Evolutionary conservation across 2,888 invertebrate genomes (phyloP).

Genomic region (Athripsodes cinereus): DNA sequence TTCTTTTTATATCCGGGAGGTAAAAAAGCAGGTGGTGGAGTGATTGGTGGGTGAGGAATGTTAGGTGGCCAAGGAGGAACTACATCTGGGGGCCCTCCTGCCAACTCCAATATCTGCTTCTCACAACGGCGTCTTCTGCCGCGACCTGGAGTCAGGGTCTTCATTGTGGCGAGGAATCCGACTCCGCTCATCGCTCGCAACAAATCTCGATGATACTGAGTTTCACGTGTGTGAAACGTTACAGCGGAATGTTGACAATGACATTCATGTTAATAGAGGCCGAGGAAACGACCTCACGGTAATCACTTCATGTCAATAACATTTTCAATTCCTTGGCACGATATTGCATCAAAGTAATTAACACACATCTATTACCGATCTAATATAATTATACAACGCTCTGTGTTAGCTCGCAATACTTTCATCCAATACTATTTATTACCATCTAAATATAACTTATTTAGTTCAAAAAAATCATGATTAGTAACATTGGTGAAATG

Average conservation of each 20-base stretch:
- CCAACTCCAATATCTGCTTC: conserved; percentile 49
- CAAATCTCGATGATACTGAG: neutral
- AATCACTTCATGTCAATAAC: neutral
- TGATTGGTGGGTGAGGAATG: conserved; percentile 45
- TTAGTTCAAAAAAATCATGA: too few relatives aligned
- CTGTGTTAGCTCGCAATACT: too few relatives aligned
- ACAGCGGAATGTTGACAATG: neutral
- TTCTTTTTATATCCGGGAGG: conserved; percentile 51
- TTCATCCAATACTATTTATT: too few relatives aligned
- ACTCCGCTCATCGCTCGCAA: conserved; percentile 51
- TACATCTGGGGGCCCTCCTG: conserved; percentile 45
- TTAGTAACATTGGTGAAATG: too few relatives aligned
- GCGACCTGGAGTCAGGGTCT: conserved; percentile 58
- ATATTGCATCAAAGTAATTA: too few relatives aligned
- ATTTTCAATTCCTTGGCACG: neutral
- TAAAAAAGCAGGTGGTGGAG: conserved; percentile 43
- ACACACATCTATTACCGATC: too few relatives aligned
- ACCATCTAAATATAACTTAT: too few relatives aligned
- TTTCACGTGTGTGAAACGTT: neutral
- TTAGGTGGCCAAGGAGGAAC: conserved; percentile 52
- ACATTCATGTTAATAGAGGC: neutral
- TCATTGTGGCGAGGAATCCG: conserved; percentile 54
- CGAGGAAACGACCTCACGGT: neutral
- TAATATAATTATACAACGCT: too few relatives aligned
- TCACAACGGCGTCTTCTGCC: conserved; percentile 57